Base-by-base conservation (phyloP, 2,797 vertebrate species). In the Pyrocephalus nanus region DNA sequence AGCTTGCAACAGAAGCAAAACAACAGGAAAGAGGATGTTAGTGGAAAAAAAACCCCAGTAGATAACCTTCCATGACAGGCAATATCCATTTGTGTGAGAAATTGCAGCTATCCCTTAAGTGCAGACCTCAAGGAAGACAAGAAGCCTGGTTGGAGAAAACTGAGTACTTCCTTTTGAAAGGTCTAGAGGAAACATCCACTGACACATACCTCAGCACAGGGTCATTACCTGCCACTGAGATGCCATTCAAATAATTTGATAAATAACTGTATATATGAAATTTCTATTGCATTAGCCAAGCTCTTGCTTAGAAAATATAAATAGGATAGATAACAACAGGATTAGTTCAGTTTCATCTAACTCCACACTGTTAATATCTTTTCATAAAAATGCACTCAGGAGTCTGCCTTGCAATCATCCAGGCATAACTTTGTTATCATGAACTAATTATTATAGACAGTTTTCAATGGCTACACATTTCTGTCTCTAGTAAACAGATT, bases 381-480 rank as follows among this genome's bases (percentile, higher is more conserved):
- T 75, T 84, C 92, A 83, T 95, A 89, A 96, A 96, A 88, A 92
- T 67, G 74, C 72, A 88, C 53, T 95, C 82, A 92, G 85, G n/a
- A 93, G 75, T 92, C 87, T 95, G 90, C 57, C 84, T 36, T 79
- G 71, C 81, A 92, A 92, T 95, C 92, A 95, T n/a, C 62, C 92
- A 92, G 86, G 80, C 93, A 92, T 95, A 96, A 91, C 87, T 96
- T 89, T 86, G 75, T 93, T 93, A 94, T 95, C 54, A 69, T 95
- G 88, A 97, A 84, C 90, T 96, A 96, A 97, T 92, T 95, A 79
- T 93, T 96, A 95, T n/a, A 91, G 92, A 84, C 80, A 90, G 60
- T 70, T 82, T 86, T 58, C 61, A 96, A 84, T 51, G 34, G 53
- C 73, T 91, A 76, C 69, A 78, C 77, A 60, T 93, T 96, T 95